These are phyloP conservation scores for Epicauta chinensis DNA, from an alignment of 1,140 invertebrate species.

Conservation along the genomic window DNA sequence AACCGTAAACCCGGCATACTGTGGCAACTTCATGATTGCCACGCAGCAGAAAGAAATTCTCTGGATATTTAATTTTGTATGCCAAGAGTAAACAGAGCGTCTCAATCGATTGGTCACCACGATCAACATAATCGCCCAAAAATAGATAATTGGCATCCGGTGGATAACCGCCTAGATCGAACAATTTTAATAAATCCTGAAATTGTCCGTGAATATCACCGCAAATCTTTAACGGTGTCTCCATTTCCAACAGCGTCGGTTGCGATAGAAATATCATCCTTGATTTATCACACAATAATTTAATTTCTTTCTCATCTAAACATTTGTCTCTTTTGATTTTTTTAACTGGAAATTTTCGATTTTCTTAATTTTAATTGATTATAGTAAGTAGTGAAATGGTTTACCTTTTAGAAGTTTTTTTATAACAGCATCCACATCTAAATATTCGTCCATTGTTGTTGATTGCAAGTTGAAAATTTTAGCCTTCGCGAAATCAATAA, in stretches of 20 bases:
- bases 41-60: constrained; percentile 84
- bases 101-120: constrained; percentile 80
- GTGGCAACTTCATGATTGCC: constrained; percentile 82
- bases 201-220: constrained; percentile 96
- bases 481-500: no score
- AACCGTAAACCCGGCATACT: constrained; percentile 79
- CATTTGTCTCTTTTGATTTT: no score
- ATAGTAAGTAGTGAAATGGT: not conserved
- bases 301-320: constrained; percentile 87
- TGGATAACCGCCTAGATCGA: constrained; percentile 96
- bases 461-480: no score
- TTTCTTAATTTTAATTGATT: constrained; percentile 50
- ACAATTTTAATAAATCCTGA: constrained; percentile 81
- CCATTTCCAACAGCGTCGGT: constrained; percentile 93
- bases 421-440: constrained; percentile 18
- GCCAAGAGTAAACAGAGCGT: constrained; percentile 81
- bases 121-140: constrained; percentile 87
- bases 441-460: constrained; percentile 11
- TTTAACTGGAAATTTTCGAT: constrained; percentile 57
- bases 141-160: constrained; percentile 94
- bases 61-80: constrained; percentile 93
- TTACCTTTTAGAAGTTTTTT: constrained; percentile 15
- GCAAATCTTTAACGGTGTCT: constrained; percentile 98
- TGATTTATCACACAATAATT: constrained; percentile 85
- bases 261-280: constrained; percentile 97